These are phyloP conservation scores for Diaprepes abbreviatus DNA, from an alignment of 2,888 invertebrate species.

Conservation along the genomic window DNA sequence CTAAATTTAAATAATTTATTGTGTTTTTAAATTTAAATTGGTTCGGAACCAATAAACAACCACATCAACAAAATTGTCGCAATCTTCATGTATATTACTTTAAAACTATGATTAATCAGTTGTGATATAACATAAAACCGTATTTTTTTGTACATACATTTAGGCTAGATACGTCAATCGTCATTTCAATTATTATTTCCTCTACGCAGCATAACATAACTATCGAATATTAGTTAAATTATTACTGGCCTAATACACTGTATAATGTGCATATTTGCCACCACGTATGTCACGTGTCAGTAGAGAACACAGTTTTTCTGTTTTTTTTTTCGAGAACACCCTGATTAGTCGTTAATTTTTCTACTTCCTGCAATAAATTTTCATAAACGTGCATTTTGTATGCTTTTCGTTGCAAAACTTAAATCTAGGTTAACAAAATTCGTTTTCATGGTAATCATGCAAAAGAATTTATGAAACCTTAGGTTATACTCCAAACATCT, in stretches of 20 bases:
- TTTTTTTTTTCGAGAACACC: slow-evolving; percentile 8
- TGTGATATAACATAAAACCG: neutral
- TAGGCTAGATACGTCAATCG: slow-evolving; percentile 8
- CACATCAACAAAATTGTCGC: neutral
- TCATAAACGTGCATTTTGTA: slow-evolving; percentile 14
- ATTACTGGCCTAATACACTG: slow-evolving; percentile 42
- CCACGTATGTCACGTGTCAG: slow-evolving; percentile 20
- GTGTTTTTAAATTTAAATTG: neutral
- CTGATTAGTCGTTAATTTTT: slow-evolving; percentile 20
- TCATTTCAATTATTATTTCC: neutral
- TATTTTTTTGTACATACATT: neutral
- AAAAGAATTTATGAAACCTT: too few species aligned
- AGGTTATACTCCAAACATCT: too few species aligned
- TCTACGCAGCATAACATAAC: slow-evolving; percentile 8
- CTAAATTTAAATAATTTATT: slow-evolving; percentile 6
- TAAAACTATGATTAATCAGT: neutral
- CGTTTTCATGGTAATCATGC: slow-evolving; percentile 19
- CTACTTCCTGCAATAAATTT: slow-evolving; percentile 24
- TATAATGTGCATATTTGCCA: slow-evolving; percentile 14
- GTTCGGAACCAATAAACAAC: neutral
- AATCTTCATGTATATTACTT: neutral
- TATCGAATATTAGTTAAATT: slow-evolving; percentile 21
- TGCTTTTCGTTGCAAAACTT: slow-evolving; percentile 16
- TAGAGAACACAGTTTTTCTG: slow-evolving; percentile 4
- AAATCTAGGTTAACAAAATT: slow-evolving; percentile 26